Conservation (phyloP, 2,113 vertebrate species). For the Circaetus gallicus region DNA sequence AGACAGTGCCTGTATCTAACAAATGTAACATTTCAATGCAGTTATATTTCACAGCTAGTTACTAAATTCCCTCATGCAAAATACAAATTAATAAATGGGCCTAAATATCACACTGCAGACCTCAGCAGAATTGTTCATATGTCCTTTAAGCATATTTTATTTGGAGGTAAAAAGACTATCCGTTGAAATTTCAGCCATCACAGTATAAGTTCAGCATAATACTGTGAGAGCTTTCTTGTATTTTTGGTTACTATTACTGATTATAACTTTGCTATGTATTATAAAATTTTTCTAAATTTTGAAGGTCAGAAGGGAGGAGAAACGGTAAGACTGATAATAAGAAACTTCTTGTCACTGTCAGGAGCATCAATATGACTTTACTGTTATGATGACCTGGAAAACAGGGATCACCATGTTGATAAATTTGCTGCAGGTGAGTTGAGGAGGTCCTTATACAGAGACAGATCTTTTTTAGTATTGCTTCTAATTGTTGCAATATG, state of each 20-base stretch:
- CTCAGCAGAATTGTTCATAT: not conserved
- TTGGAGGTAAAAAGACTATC: not conserved
- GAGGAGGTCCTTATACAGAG: not conserved
- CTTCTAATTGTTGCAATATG: not conserved
- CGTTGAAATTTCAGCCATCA: not conserved
- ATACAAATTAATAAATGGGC: conserved; percentile 38
- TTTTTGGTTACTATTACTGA: not conserved
- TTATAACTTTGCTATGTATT: not conserved
- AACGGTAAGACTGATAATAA: not conserved
- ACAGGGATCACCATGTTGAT: not conserved
- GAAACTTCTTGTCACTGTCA: not conserved
- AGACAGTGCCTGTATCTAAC: not conserved
- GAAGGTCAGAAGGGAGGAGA: not conserved
- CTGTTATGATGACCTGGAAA: not conserved
- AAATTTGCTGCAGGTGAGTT: not conserved
- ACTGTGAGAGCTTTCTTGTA: not conserved
- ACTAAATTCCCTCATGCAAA: conserved; percentile 30
- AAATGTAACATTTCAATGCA: not conserved
- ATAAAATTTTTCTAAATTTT: not conserved
- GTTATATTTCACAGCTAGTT: conserved; percentile 18
- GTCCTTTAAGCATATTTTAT: not conserved
- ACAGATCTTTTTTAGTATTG: not conserved
- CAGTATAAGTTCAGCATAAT: not conserved
- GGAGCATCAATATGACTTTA: not conserved
- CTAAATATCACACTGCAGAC: not conserved